Conservation (phyloP, 2,113 vertebrate genomes). For the Sialia sialis region DNA sequence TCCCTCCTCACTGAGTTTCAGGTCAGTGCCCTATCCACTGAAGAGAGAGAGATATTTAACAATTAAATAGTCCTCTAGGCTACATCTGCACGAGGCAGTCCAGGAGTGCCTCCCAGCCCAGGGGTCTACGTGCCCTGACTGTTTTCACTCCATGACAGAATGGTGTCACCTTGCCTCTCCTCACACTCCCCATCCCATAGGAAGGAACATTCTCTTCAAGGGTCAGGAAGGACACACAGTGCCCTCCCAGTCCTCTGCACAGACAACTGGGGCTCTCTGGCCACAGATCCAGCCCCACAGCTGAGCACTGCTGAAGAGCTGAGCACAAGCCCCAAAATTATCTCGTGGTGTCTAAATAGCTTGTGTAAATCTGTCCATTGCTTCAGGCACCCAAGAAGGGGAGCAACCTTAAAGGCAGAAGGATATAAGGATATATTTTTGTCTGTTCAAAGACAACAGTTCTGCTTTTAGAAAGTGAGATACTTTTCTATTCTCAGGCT, state of each 20-base stretch:
- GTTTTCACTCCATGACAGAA: fast-evolving
- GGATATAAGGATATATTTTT: not conserved
- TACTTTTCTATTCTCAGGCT: constrained; percentile 11
- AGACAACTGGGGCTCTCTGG: not conserved
- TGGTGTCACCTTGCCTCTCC: not conserved
- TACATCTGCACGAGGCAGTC: fast-evolving
- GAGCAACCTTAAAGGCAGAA: not conserved
- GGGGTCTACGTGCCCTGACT: not conserved
- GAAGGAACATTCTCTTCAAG: not conserved
- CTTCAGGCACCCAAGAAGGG: not conserved
- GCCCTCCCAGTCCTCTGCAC: fast-evolving
- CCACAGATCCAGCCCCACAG: not conserved
- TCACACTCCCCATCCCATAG: not conserved
- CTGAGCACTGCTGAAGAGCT: not conserved
- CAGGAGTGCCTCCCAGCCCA: not conserved
- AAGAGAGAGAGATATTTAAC: constrained; percentile 17
- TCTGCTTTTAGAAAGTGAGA: not conserved
- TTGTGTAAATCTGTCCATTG: not conserved
- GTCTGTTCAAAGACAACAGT: not conserved
- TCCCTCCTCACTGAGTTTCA: not conserved
- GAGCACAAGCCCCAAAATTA: not conserved
- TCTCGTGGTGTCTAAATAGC: not conserved
- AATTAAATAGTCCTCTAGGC: constrained; percentile 25
- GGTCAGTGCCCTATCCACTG: not conserved
- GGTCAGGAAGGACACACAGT: not conserved